These are phyloP conservation scores for Xyliphius kryptos DNA, from an alignment of 2,113 vertebrate genomes.

Conservation along the genomic window DNA sequence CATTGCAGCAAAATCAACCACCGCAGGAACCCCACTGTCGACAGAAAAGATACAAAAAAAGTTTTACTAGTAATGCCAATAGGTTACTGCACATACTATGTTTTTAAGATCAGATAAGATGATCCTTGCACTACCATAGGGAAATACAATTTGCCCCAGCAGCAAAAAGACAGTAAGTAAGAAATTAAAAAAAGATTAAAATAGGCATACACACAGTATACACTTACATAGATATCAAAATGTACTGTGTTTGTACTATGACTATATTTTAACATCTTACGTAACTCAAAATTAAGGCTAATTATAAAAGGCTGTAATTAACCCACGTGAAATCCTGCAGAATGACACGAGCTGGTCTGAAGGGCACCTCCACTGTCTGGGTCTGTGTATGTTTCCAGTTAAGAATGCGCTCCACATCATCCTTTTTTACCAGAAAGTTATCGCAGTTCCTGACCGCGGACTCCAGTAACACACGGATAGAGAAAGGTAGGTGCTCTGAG, in stretches of 20 bases:
- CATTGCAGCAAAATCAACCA: constrained; percentile 98
- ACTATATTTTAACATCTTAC: too few species aligned
- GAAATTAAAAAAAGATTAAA: too few species aligned
- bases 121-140: too few species aligned
- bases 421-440: constrained; percentile 82
- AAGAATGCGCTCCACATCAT: constrained; percentile 88
- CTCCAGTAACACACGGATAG: constrained; percentile 87
- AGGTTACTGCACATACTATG: too few species aligned
- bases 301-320: constrained; percentile 11
- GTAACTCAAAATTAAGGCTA: too few species aligned
- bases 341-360: constrained; percentile 91
- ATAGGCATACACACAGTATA: too few species aligned
- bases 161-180: too few species aligned
- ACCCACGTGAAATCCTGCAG: constrained; percentile 96
- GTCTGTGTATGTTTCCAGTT: constrained; percentile 83
- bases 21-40: constrained; percentile 86
- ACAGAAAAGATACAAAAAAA: not conserved
- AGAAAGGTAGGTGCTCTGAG: constrained; percentile 81
- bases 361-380: constrained; percentile 86
- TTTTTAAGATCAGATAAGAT: too few species aligned
- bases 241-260: too few species aligned
- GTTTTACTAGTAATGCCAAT: too few species aligned
- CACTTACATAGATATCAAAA: too few species aligned
- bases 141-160: too few species aligned
- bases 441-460: constrained; percentile 90